Evolutionary conservation across 2,113 vertebrate species (phyloP).

Genomic region (Brachionichthys hirsutus): DNA sequence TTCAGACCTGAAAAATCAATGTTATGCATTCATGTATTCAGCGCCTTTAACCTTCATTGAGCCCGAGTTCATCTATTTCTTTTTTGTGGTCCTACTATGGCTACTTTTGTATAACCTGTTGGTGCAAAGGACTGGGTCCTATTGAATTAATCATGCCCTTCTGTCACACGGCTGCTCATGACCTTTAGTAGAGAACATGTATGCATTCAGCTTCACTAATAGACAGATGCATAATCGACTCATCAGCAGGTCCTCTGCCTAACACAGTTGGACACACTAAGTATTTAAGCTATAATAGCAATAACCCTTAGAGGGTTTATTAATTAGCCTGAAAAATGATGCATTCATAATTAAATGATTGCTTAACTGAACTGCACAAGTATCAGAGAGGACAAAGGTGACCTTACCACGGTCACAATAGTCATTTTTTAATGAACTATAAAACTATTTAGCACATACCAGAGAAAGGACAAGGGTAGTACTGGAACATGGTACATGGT

Average conservation of each 20-base stretch:
- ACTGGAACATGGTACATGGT: no score
- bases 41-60: conserved; percentile 2
- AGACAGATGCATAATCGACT: conserved; percentile 61
- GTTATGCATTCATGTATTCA: neutral
- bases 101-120: conserved; percentile 39
- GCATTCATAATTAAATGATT: conserved; percentile 47
- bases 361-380: conserved; percentile 38
- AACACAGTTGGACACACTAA: conserved; percentile 59
- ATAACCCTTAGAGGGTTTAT: conserved; percentile 59
- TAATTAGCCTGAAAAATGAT: conserved; percentile 68
- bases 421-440: conserved; percentile 9
- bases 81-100: conserved; percentile 10
- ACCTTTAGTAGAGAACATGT: conserved; percentile 62
- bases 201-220: conserved; percentile 51
- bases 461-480: no score
- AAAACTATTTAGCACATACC: no score
- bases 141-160: conserved; percentile 64
- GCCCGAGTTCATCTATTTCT: conserved; percentile 4
- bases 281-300: conserved; percentile 48
- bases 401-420: neutral
- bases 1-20: neutral
- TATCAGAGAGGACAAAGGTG: conserved; percentile 10
- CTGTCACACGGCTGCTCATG: conserved; percentile 44
- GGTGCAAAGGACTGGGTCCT: conserved; percentile 32
- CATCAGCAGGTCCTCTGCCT: conserved; percentile 60